Base-by-base conservation (phyloP, 2,888 invertebrate genomes). In the Sussaba pulchella region DNA sequence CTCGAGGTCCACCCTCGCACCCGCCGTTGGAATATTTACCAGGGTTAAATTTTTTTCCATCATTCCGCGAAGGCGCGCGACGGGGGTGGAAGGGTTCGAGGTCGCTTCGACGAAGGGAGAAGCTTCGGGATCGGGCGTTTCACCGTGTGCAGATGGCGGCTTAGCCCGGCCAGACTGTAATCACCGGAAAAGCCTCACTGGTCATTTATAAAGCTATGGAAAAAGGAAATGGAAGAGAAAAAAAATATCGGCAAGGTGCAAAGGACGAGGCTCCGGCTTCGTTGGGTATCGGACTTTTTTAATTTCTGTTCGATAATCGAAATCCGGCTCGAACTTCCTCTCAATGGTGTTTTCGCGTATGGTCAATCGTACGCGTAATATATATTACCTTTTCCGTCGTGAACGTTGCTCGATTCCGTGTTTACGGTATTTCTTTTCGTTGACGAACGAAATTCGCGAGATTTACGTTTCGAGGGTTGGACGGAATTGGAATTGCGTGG, bases 111-210 rank as follows among this genome's bases (percentile, higher is more conserved):
- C 14, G 31, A 3, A n/a, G 67, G 39, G 50, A 10, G 24, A 26
- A 26, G 43, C 52, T 69, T n/a, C n/a, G n/a, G 63, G 47, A 14
- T 61, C 67, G 78, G 79, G 79, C 64, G 79, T 78, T 84, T 73
- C 78, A 66, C 63, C 64, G 39, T 67, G n/a, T 45, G 77, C 76
- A 72, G 78, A 71, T 78, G 74, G 80, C 71, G 72, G 81, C 74
- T 77, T 73, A 79, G 31, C 73, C 82, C 82, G 82, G 79, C 80
- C 82, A 81, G 80, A 82, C 83, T 86, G 83, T 85, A 87, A 87
- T 87, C 87, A 85, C 85, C 86, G 85, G 85, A 83, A 87, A 87
- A 85, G 84, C 85, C 83, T 78, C 77, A 66, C 54, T 26, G 57
- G 39, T 41, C 54, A 69, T 69, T 73, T 78, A 45, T 57, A 57